phyloP scores from a whole-genome alignment of 2,797 vertebrate species.

The Smutsia gigantea region DNA sequence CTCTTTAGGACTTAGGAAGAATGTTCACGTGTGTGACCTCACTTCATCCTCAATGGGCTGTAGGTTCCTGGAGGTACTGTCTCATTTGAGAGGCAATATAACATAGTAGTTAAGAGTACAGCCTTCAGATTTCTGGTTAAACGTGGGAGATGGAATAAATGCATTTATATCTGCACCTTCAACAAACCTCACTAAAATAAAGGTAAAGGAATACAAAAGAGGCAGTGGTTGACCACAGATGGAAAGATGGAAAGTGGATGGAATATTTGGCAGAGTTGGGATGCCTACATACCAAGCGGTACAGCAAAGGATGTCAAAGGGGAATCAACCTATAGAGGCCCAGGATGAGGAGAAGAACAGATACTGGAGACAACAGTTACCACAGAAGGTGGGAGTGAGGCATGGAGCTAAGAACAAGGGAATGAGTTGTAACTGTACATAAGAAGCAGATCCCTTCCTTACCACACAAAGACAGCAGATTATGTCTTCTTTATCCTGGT shows the following conservation, averaged over 20 bases:
- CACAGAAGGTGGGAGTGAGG: not conserved
- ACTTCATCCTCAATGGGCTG: slow-evolving; percentile 45
- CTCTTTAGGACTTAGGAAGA: slow-evolving; percentile 26
- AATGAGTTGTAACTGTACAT: not conserved
- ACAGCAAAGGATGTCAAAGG: slow-evolving; percentile 6
- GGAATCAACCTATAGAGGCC: not conserved
- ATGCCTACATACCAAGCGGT: not conserved
- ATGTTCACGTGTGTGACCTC: slow-evolving; percentile 34
- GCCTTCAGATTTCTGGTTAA: slow-evolving; percentile 56
- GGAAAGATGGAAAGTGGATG: slow-evolving; percentile 19
- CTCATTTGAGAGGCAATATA: slow-evolving; percentile 62
- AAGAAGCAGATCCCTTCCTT: not conserved
- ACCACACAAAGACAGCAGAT: not conserved
- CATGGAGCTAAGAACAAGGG: not conserved
- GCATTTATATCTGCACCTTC: slow-evolving; percentile 48
- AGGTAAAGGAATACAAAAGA: slow-evolving; percentile 58
- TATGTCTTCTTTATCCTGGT: not conserved
- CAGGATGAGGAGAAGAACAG: not conserved
- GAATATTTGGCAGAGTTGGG: not conserved
- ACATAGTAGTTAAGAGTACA: slow-evolving; percentile 30
- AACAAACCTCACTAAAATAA: slow-evolving; percentile 54
- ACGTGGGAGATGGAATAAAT: slow-evolving; percentile 56
- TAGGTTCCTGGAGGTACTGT: slow-evolving; percentile 21
- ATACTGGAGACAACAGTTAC: not conserved
- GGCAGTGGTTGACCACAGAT: slow-evolving; percentile 28